Evolutionary conservation across 2,113 vertebrate species (phyloP), one percentile per base, ranked within the genome.

Genomic region (Gorsachius goisagi): DNA sequence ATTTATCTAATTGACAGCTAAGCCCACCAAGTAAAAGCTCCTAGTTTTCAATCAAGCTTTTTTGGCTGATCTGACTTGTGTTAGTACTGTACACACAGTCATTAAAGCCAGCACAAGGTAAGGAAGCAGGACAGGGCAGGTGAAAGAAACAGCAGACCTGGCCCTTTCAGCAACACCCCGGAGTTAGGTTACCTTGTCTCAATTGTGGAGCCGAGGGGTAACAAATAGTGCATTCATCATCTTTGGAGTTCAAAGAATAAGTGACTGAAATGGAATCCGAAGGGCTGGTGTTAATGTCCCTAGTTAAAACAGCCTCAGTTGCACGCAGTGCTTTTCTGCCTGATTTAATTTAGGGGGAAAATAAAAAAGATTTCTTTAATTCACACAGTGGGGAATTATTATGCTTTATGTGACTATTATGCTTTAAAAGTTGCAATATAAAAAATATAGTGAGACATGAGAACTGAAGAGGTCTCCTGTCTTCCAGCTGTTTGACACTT

Each of bases 1-100:
- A 32, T 89, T 92, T 75, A 63, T 75, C 66, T 74, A 28, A 89
- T n/a, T 26, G 62, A 68, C 82, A 95, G 60, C 56, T 67, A 87
- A 85, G 87, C 81, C 1, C 1, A 4, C 73, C 35, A 30, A 76
- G 44, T 59, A 84, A 90, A 84, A 89, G 59, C 73, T 59, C 64
- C 21, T 37, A 47, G 64, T 75, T 91, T 87, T 60, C 80, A 56
- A 35, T 27, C 89, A 56, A 56, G 81, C 66, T 79, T 56, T 92
- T 75, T 39, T 33, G 39, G 33, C n/a, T 45, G 39, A 22, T 60
- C 37, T 53, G 76, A 37, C 69, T 64, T 44, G 12, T 2, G 0
- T 39, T 72, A 53, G 33, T 41, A 14, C 66, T 49, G 30, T 19
- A n/a, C 1, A 0, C 21, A 15, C 6, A 39, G 33, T 16, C 2